Percentiles rank a stretch among this genome's conserved stretches.
These are phyloP conservation scores for Capra hircus DNA, from an alignment of 2,113 vertebrate genomes.

Conservation along the genomic window DNA sequence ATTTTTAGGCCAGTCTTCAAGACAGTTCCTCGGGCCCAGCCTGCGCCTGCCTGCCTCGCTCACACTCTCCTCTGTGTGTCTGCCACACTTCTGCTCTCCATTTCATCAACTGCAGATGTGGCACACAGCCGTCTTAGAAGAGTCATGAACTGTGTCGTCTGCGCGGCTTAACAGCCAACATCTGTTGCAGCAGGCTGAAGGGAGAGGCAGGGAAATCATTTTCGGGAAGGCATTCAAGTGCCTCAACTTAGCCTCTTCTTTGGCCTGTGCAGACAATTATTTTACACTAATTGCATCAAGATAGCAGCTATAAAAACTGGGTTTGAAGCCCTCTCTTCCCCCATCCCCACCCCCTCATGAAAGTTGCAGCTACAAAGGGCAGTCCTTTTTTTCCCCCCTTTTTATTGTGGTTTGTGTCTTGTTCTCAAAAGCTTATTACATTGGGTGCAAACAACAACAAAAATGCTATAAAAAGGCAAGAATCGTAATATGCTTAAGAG, in stretches of 20 bases:
- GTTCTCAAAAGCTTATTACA: conserved; percentile 80
- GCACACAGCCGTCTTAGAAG: conserved; percentile 80
- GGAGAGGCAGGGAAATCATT: conserved; percentile 78
- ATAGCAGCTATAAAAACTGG: conserved; percentile 62
- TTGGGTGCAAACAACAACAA: conserved; percentile 83
- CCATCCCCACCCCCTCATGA: conserved; percentile 57
- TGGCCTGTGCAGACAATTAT: conserved; percentile 67
- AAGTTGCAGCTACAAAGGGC: conserved; percentile 74
- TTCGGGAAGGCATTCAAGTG: conserved; percentile 55
- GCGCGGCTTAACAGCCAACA: conserved; percentile 86
- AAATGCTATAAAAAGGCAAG: conserved; percentile 73
- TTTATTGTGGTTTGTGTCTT: conserved; percentile 80
- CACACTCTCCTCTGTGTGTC: conserved; percentile 73
- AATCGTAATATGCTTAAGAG: conserved; percentile 76
- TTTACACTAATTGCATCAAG: conserved; percentile 75
- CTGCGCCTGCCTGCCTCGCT: conserved; percentile 71
- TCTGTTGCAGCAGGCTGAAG: conserved; percentile 85
- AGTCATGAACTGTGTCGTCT: conserved; percentile 90
- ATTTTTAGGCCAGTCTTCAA: conserved; percentile 82
- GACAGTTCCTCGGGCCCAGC: conserved; percentile 75
- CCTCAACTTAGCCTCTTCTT: conserved; percentile 65
- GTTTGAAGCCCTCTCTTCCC: not conserved
- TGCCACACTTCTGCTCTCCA: conserved; percentile 81
- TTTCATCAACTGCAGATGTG: conserved; percentile 87
- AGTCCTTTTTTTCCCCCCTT: conserved; percentile 59